These are phyloP conservation scores for Danionella cerebrum DNA, from an alignment of 2,113 vertebrate species.

Conservation along the genomic window DNA sequence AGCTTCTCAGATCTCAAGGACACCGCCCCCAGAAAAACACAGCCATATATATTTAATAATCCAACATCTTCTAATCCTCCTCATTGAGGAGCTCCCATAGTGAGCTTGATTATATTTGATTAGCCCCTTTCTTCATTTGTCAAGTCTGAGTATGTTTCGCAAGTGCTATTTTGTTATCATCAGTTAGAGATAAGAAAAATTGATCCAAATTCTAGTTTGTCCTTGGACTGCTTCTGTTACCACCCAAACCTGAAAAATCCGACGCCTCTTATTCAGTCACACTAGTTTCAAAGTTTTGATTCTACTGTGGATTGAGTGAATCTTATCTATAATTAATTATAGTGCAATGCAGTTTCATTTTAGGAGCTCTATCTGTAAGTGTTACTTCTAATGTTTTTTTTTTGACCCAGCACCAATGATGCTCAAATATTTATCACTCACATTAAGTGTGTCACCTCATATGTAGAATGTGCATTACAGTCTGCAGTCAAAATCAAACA, in stretches of 20 bases:
- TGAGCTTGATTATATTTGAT: conserved; percentile 8
- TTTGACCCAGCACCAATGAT: neutral
- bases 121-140: neutral
- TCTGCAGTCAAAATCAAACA: neutral
- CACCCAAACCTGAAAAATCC: too few species aligned
- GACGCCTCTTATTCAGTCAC: too few species aligned
- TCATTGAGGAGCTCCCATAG: neutral
- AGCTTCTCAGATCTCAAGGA: conserved; percentile 11
- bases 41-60: neutral
- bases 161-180: neutral
- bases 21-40: too few species aligned
- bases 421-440: conserved; percentile 12
- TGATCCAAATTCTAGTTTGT: neutral
- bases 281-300: neutral
- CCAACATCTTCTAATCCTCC: conserved; percentile 15
- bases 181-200: neutral
- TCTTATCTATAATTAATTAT: neutral
- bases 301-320: neutral
- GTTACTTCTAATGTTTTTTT: neutral
- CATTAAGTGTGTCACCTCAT: conserved; percentile 3
- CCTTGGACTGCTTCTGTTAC: neutral
- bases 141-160: neutral
- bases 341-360: neutral
- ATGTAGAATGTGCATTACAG: neutral
- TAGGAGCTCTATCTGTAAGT: neutral